Base-by-base conservation (phyloP, 1,140 invertebrate genomes). In the Sarcophaga bullata region DNA sequence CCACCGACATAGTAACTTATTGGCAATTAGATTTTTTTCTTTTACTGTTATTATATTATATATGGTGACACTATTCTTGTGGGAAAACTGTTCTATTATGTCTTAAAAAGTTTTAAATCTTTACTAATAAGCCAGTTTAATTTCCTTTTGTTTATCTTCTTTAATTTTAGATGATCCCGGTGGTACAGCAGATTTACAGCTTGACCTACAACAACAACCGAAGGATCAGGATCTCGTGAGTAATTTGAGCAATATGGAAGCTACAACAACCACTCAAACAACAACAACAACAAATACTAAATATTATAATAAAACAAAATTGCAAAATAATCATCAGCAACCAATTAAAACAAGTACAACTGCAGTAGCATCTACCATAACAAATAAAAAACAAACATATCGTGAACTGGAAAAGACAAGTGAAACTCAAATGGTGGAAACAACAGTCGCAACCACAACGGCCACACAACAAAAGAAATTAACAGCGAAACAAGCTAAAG, bases 241-340 rank as follows among this genome's bases (percentile, higher is more conserved):
- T 15, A 78, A 83, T 81, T 73, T 47, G 50, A 83, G 52, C 88
- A 89, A 85, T 88, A 89, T 89, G 88, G 88, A 89, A 87, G 87
- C 85, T 88, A 88, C 81, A 72, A 52, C 81, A 82, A 82, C 83
- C 5, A 19, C 81, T 58, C 15, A 48, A 15, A 54, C 48, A 58
- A 25, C 81, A 46, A 37, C 68, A 83, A 80, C 83, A 37, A 83
- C 83, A 81, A 78, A 78, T 78, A 54, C 86, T 85, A 84, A 82
- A 76, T 72, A 84, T 49, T 82, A 82, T 46, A 84, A 84, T 17
- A 84, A 82, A 80, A 80, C 73, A 54, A 80, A 80, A 80, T 50
- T 80, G 37, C 83, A 80, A 73, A 84, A 84, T 73, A 84, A 82
- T 72, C 68, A 83, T 58, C 80, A 82, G 52, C 80, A 81, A 62